Evolutionary conservation across 2,888 invertebrate species (phyloP).

Genomic region (Athrips mouffetella): DNA sequence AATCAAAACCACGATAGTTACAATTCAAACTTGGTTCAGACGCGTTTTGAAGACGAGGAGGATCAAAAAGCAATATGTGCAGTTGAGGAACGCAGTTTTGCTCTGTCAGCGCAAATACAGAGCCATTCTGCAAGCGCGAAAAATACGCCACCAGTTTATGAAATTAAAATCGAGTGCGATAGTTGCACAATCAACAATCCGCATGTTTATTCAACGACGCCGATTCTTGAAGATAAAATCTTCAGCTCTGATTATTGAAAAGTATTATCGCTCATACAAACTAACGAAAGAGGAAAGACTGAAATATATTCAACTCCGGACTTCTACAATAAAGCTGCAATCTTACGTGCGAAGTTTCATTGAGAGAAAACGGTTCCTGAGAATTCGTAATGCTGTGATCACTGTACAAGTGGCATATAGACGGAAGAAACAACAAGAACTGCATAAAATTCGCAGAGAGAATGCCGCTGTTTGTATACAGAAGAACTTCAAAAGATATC

Average conservation of each 20-base stretch:
- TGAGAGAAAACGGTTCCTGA: slow-evolving; percentile 45
- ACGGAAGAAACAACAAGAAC: slow-evolving; percentile 36
- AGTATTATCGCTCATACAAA: slow-evolving; percentile 51
- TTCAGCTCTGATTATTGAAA: slow-evolving; percentile 54
- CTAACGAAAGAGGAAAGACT: slow-evolving; percentile 30
- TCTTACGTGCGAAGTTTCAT: slow-evolving; percentile 43
- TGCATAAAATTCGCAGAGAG: slow-evolving; percentile 35
- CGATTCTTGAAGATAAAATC: slow-evolving; percentile 35
- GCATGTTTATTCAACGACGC: slow-evolving; percentile 48
- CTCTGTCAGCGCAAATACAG: slow-evolving; percentile 57
- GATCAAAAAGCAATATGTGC: slow-evolving; percentile 41
- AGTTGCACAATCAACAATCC: slow-evolving; percentile 52
- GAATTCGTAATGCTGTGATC: slow-evolving; percentile 38
- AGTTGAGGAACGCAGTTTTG: slow-evolving; percentile 38
- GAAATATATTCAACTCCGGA: slow-evolving; percentile 28
- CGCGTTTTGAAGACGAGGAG: slow-evolving; percentile 36
- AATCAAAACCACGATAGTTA: slow-evolving; percentile 43
- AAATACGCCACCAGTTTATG: slow-evolving; percentile 36
- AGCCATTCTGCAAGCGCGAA: slow-evolving; percentile 36
- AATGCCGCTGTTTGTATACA: slow-evolving; percentile 53
- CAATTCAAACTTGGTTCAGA: slow-evolving; percentile 64
- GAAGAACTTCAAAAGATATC: slow-evolving; percentile 51
- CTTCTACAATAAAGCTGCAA: slow-evolving; percentile 36
- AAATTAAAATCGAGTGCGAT: slow-evolving; percentile 42
- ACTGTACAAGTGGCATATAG: slow-evolving; percentile 61